Percentiles rank a stretch among this genome's conserved stretches.
Conservation (phyloP, 1,140 invertebrate species). For the Aphaenogaster ashmeadi region DNA sequence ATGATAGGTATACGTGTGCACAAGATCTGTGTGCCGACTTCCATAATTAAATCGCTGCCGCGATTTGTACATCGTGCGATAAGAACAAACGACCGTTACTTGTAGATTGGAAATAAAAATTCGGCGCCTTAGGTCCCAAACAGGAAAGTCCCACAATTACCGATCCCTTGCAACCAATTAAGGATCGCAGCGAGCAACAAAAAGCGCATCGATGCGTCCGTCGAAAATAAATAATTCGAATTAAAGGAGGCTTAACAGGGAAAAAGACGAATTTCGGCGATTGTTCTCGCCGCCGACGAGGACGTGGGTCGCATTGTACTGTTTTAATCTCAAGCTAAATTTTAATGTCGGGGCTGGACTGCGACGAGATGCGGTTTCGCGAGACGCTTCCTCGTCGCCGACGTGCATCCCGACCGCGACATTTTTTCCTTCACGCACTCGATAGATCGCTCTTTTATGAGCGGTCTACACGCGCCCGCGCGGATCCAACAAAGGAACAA, state of each 20-base stretch:
- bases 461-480: background rate
- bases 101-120: constrained; percentile 43
- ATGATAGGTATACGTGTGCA: background rate
- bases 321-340: constrained; percentile 61
- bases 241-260: background rate
- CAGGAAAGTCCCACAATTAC: background rate
- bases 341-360: constrained; percentile 19
- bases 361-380: constrained; percentile 5
- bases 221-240: constrained; percentile 43
- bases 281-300: background rate
- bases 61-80: background rate
- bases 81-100: constrained; percentile 6
- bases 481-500: constrained; percentile 52
- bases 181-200: constrained; percentile 16
- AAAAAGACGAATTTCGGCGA: background rate
- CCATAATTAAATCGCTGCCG: background rate
- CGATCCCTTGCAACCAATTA: constrained; percentile 15
- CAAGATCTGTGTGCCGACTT: background rate
- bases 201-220: constrained; percentile 15
- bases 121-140: background rate
- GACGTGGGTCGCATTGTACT: background rate
- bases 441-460: constrained; percentile 25
- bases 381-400: background rate
- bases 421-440: constrained; percentile 12
- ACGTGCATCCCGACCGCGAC: background rate